Conservation (phyloP, 2,888 invertebrate species). For the Blastobasis adustella region DNA sequence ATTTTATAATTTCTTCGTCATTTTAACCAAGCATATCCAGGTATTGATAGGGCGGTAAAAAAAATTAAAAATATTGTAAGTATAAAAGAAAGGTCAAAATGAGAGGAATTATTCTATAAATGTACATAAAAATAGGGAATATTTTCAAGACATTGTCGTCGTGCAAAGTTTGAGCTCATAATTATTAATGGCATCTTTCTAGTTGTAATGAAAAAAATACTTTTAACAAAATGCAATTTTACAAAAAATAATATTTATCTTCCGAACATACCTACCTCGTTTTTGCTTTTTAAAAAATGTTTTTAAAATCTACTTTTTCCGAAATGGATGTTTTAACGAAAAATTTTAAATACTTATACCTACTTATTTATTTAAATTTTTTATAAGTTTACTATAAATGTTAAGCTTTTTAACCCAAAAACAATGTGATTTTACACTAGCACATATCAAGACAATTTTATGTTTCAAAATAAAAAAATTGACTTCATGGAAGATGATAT, state of each 20-base stretch:
- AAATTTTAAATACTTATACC: conserved; percentile 6
- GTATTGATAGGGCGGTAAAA: conserved; percentile 42
- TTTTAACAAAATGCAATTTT: conserved; percentile 10
- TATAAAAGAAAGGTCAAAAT: conserved; percentile 68
- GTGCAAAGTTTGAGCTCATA: conserved; percentile 34
- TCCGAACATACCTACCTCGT: conserved; percentile 28
- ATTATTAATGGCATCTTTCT: not conserved
- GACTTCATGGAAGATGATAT: conserved; percentile 39
- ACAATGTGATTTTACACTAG: conserved; percentile 49
- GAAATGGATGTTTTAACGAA: not conserved
- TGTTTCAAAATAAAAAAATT: conserved; percentile 28
- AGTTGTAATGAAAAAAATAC: conserved; percentile 11
- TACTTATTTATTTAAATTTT: not conserved
- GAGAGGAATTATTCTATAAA: conserved; percentile 70
- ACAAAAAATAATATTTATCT: conserved; percentile 22
- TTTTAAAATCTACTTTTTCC: not conserved
- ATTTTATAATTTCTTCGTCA: conserved; percentile 16
- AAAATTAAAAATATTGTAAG: conserved; percentile 46
- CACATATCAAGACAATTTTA: conserved; percentile 55
- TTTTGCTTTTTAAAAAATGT: conserved; percentile 14
- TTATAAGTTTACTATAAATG: conserved; percentile 5
- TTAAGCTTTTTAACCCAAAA: conserved; percentile 13
- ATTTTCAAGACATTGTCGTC: conserved; percentile 32
- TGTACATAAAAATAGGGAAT: conserved; percentile 58
- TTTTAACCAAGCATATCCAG: conserved; percentile 56